Conservation (phyloP, 2,113 vertebrate genomes). For the Phalacrocorax aristotelis region DNA sequence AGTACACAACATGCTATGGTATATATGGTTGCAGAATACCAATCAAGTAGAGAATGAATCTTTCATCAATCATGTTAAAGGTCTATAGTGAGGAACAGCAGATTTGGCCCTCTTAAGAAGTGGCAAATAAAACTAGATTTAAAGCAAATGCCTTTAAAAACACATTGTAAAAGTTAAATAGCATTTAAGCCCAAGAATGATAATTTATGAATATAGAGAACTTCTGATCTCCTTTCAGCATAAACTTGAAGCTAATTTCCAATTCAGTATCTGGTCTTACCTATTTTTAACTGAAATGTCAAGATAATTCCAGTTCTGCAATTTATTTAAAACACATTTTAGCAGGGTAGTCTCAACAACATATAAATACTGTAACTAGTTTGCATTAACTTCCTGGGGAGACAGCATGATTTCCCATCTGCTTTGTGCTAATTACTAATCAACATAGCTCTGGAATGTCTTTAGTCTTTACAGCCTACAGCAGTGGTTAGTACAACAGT, state of each 20-base stretch:
- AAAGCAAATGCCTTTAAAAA: background rate
- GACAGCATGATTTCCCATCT: constrained; percentile 74
- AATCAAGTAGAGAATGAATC: background rate
- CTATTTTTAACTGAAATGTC: constrained; percentile 64
- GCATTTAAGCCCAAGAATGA: background rate
- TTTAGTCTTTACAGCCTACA: constrained; percentile 40
- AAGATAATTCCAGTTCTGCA: constrained; percentile 63
- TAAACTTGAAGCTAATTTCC: constrained; percentile 40
- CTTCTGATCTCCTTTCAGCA: background rate
- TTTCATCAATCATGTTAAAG: background rate
- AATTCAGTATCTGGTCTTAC: constrained; percentile 29
- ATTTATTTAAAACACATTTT: constrained; percentile 71
- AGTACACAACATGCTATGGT: background rate
- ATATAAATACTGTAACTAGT: constrained; percentile 65
- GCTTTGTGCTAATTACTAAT: constrained; percentile 72
- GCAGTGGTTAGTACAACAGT: background rate
- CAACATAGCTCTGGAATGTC: constrained; percentile 54
- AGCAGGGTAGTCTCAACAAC: constrained; percentile 63
- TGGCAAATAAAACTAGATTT: background rate
- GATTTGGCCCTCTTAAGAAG: background rate
- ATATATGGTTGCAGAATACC: background rate
- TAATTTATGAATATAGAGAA: background rate
- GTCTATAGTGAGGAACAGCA: background rate
- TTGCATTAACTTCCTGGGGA: constrained; percentile 70
- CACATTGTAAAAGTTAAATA: background rate